Base-by-base conservation (phyloP, 2,113 vertebrate species). In the Planiliza haematocheilus region DNA sequence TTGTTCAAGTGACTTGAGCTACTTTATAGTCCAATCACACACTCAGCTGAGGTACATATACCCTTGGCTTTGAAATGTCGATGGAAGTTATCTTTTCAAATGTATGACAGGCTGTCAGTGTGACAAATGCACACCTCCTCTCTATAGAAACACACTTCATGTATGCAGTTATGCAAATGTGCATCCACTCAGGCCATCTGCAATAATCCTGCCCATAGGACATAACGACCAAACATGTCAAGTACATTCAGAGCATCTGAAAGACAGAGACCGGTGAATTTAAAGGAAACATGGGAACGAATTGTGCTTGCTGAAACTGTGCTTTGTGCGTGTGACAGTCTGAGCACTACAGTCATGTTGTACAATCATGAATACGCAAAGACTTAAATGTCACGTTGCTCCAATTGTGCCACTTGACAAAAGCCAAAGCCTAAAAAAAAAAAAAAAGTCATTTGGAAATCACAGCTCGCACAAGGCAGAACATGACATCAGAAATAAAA, bases 81-180 rank as follows among this genome's bases (percentile, higher is more conserved):
- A 12, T 2, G 2, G 9, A 30, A 49, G 65, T n/a, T 18, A 36
- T 64, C 10, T 38, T 24, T 37, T 45, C 16, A 10, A 37, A 16
- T 10, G 37, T 38, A 55, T 51, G 20, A 49, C 13, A 58, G 39
- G 14, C 11, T 42, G 56, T 56, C 7, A 13, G 56, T 38, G 20
- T 53, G 39, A 63, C 48, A 51, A 24, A 38, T 45, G 52, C 61
- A 61, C 42, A 30, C 24, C 24, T 30, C 24, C 18, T 9, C 14
- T 36, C 3, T 56, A 56, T 37, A 41, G n/a, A n/a, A 6, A 50
- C 13, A 43, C 30, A 69, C 17, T 18, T 38, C 1, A 52, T 49
- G 37, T 42, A 67, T 64, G 30, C 18, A 60, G 68, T 39, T 59
- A 57, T 61, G 80, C 62, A 58, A 81, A 79, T 49, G 12, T 9